These are phyloP conservation scores for Syngnathoides biaculeatus DNA, from an alignment of 2,113 vertebrate species.

Conservation along the genomic window DNA sequence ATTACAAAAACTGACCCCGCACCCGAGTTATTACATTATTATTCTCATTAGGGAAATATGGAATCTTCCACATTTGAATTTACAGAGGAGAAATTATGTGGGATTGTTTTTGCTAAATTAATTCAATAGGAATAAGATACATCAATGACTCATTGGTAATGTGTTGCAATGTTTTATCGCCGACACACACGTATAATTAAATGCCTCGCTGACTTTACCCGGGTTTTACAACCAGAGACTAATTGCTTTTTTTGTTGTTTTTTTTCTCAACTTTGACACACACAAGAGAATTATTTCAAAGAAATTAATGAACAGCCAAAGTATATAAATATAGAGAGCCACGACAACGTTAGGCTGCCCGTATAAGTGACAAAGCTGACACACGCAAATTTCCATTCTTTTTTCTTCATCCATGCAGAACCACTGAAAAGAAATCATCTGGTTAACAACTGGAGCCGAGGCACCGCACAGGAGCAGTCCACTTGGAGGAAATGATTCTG, in stretches of 20 bases:
- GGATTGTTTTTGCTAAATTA: neutral
- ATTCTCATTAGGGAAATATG: neutral
- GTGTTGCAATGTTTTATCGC: neutral
- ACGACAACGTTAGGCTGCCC: neutral
- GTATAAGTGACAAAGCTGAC: slow-evolving; percentile 5
- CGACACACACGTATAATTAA: neutral
- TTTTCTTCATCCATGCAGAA: neutral
- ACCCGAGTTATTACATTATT: neutral
- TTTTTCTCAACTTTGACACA: slow-evolving; percentile 6
- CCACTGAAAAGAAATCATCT: slow-evolving; percentile 17
- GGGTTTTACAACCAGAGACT: slow-evolving; percentile 28
- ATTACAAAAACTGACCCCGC: too few relatives aligned
- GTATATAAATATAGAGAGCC: slow-evolving; percentile 16
- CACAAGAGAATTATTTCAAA: slow-evolving; percentile 15
- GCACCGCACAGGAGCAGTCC: neutral
- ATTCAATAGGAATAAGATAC: neutral
- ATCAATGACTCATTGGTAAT: neutral
- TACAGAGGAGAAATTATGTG: neutral
- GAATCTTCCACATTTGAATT: neutral
- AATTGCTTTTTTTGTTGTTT: slow-evolving; percentile 21
- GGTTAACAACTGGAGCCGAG: slow-evolving; percentile 21
- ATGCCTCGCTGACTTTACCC: neutral
- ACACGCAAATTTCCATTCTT: neutral
- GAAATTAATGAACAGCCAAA: slow-evolving; percentile 27
- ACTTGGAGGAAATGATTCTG: slow-evolving; percentile 29